These are phyloP conservation scores for Epizoanthus rinbou DNA, from an alignment of 92 coral and sea anemone genomes.

Conservation along the genomic window DNA sequence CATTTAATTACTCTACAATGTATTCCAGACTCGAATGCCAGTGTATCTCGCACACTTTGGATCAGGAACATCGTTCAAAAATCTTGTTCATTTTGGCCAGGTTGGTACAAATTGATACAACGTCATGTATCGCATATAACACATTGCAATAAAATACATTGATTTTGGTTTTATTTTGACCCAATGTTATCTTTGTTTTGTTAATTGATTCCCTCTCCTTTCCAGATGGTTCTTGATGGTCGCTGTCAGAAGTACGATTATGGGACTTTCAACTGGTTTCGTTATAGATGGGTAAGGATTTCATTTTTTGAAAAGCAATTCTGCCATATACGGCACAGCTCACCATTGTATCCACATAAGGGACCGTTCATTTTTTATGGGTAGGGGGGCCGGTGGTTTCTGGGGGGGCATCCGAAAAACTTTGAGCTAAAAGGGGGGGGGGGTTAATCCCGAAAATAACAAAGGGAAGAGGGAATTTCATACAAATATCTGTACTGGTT, in stretches of 20 bases:
- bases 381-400: no score
- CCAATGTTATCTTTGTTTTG: not conserved
- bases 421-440: no score
- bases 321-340: not conserved
- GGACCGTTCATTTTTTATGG: no score
- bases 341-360: no score
- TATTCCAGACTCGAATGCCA: conserved; percentile 81
- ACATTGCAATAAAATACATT: not conserved
- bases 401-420: no score
- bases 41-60: conserved; percentile 81
- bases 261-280: conserved; percentile 32
- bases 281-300: conserved; percentile 14
- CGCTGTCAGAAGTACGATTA: conserved; percentile 36
- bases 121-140: not conserved
- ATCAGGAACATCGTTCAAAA: conserved; percentile 91
- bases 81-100: conserved; percentile 95
- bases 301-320: not conserved
- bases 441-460: no score
- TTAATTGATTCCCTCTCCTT: not conserved
- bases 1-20: not conserved
- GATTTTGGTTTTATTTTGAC: not conserved
- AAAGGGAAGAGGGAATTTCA: no score
- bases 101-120: conserved; percentile 33
- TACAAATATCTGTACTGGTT: no score
- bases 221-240: conserved; percentile 31